Base-by-base conservation (phyloP, 2,888 invertebrate genomes). In the Choreutis nemorana region DNA sequence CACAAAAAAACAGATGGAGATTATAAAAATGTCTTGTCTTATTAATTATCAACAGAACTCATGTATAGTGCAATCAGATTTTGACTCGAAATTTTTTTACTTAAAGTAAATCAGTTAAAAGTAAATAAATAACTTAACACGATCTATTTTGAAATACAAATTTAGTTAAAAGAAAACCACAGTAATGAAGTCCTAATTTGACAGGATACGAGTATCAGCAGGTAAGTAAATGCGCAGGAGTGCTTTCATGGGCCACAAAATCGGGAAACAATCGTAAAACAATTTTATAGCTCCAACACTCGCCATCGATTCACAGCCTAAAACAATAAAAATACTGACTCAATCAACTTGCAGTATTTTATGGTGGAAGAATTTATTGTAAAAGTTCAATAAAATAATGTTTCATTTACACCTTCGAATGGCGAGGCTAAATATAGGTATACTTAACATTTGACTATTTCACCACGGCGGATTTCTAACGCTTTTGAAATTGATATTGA, bases 301-400 rank as follows among this genome's bases (percentile, higher is more conserved):
- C 71, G 46, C 75, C 71, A 77, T 77, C 73, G 77, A 77, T 77
- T 77, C 77, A 66, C 67, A 62, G 60, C 52, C 62, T 63, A 48
- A 62, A 71, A 75, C 70, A 77, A 75, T 78, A 78, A 78, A 78
- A 78, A 73, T 73, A 73, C 77, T 71, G 68, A 68, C 77, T 77
- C 77, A 77, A 78, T 78, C 77, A 75, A 73, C 66, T 66, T 61
- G 56, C 64, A 53, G 50, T 59, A 64, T 61, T 77, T 78, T 75
- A 77, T 63, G 72, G 70, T 72, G 64, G 68, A 64, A 58, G 53
- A 57, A 66, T 72, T 73, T 72, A 75, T 66, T 64, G 62, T 56
- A 51, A 49, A 56, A 58, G 44, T 40, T 50, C 51, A 59, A 63
- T 73, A 62, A 64, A 65, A 59, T 61, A 64, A 68, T 67, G 55